These are phyloP conservation scores for Lepisosteus oculatus DNA, from an alignment of 2,113 vertebrate genomes.

Conservation along the genomic window DNA sequence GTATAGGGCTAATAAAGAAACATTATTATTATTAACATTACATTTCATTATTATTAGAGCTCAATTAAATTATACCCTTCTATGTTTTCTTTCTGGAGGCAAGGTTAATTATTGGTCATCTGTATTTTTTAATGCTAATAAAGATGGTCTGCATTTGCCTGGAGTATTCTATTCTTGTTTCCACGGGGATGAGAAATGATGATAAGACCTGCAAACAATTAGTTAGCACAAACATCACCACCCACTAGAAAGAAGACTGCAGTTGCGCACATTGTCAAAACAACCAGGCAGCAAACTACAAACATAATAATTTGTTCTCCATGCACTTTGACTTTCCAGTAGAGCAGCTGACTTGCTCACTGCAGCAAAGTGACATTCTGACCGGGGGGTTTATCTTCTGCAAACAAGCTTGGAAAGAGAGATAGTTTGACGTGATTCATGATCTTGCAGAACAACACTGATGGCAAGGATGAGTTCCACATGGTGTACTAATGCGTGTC, in stretches of 20 bases:
- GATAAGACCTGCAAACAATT: conserved; percentile 13
- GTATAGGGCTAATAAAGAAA: too few relatives aligned
- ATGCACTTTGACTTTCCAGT: too few relatives aligned
- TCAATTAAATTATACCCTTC: conserved; percentile 4
- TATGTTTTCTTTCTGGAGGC: background rate
- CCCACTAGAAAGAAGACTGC: background rate
- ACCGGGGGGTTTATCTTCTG: too few relatives aligned
- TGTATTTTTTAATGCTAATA: background rate
- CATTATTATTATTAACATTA: too few relatives aligned
- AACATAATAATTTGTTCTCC: background rate
- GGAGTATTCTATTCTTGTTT: conserved; percentile 3
- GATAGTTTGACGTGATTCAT: conserved; percentile 1
- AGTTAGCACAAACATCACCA: conserved; percentile 6
- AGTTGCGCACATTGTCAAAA: background rate
- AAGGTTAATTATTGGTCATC: conserved; percentile 2
- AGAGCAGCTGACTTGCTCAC: too few relatives aligned
- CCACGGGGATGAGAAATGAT: conserved; percentile 12
- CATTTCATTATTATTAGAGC: too few relatives aligned
- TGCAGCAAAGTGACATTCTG: too few relatives aligned
- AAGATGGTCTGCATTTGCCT: background rate
- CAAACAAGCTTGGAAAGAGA: too few relatives aligned
- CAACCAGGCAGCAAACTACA: conserved; percentile 3
- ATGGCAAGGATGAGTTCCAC: background rate
- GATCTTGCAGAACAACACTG: background rate
- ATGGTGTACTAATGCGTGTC: background rate